Evolutionary conservation across 2,888 invertebrate species (phyloP), one percentile per base, ranked within the genome.

Genomic region (Melanchra persicariae): DNA sequence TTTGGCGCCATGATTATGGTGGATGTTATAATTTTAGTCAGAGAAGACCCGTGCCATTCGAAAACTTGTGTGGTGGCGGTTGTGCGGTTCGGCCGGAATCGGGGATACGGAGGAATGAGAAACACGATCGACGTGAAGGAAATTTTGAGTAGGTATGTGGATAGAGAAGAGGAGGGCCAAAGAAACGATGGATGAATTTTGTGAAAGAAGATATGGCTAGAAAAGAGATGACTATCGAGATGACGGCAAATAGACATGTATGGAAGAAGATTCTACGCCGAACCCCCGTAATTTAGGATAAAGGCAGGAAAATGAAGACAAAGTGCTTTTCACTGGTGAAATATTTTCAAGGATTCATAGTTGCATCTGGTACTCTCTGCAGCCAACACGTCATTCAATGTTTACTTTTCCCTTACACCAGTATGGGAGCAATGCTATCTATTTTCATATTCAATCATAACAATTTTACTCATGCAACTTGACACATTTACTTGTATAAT

Each of bases 1-100:
- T 78, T 74, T 70, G 43, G 55, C 47, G 59, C 26, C 26, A 70
- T 70, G 70, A 69, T 77, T 55, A 60, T 70, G 34, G 34, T 55
- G 34, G 34, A 60, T 59, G 57, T 51, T 26, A 45, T 43, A 15
- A 70, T 77, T 77, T 54, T n/a, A 47, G 17, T 34, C 17, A 30
- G n/a, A 30, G 37, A 54, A 54, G 40, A 40, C 24, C 12, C 7
- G 15, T 15, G 37, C 6, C n/a, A 10, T 55, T 57, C 22, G 34
- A 57, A 34, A 37, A 57, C 4, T 17, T 57, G n/a, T 57, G 22
- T 22, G 22, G 15, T 22, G 37, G 37, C 8, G n/a, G n/a, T n/a
- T n/a, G n/a, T n/a, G n/a, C 37, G 15, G 22, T 57, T 22, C 15
- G 40, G 5, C 5, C 40, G 40, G 15, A 40, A 40, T 40, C 40